These are phyloP conservation scores for Chaenodraco wilsoni DNA, from an alignment of 2,797 vertebrate genomes.

Conservation along the genomic window DNA sequence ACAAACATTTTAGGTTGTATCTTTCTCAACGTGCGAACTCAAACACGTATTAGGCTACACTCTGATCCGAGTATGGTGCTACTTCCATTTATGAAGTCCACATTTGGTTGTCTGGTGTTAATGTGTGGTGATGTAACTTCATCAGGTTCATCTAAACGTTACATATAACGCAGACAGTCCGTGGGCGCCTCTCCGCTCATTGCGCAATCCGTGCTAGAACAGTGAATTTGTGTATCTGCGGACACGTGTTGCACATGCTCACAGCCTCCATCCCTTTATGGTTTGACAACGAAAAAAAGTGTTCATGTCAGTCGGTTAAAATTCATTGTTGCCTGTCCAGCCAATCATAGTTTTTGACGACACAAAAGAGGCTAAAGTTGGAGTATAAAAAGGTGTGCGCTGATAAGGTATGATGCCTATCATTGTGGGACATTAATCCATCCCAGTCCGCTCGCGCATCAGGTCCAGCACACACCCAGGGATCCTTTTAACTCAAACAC, in stretches of 20 bases:
- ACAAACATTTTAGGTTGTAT: not conserved
- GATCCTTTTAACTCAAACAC: conserved; percentile 46
- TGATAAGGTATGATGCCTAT: conserved; percentile 91
- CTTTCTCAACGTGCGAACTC: not conserved
- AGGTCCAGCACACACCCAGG: conserved; percentile 59
- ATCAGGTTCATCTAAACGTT: not conserved
- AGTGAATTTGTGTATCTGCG: conserved; percentile 42
- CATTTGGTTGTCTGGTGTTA: not conserved
- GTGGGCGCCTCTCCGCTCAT: conserved; percentile 2
- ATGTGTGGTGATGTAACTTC: not conserved
- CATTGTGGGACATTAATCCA: conserved; percentile 85
- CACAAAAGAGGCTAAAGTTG: conserved; percentile 92
- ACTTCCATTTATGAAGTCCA: not conserved
- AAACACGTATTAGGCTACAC: not conserved
- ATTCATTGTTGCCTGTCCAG: conserved; percentile 93
- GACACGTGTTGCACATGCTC: conserved; percentile 53
- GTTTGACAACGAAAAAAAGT: conserved; percentile 84
- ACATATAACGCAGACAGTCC: not conserved
- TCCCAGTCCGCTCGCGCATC: conserved; percentile 48
- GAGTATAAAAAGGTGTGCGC: conserved; percentile 97
- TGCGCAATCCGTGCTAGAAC: conserved; percentile 45
- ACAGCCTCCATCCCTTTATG: conserved; percentile 79
- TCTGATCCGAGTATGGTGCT: rapidly evolving
- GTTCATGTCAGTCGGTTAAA: conserved; percentile 91
- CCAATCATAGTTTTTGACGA: conserved; percentile 96